phyloP scores from a whole-genome alignment of 2,888 invertebrate genomes.

The Thymelicus lineola region DNA sequence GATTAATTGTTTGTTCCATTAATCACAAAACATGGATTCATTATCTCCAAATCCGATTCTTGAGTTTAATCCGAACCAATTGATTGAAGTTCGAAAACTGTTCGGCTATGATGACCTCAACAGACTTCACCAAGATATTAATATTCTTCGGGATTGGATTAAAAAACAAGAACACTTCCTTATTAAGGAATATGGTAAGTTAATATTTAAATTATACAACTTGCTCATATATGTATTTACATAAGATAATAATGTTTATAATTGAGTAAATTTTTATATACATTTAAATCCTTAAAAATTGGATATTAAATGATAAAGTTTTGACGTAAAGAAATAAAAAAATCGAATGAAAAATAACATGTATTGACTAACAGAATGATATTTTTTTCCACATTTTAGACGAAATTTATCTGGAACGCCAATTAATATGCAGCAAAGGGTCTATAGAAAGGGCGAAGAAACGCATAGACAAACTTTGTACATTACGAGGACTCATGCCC shows the following conservation, averaged over 20 bases:
- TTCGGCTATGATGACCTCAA: slow-evolving; percentile 50
- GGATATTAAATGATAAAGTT: too few relatives aligned
- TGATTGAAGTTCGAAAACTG: slow-evolving; percentile 49
- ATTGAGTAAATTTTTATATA: too few relatives aligned
- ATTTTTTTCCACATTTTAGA: slow-evolving; percentile 47
- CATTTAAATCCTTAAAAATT: too few relatives aligned
- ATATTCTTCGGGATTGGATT: slow-evolving; percentile 56
- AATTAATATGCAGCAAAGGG: slow-evolving; percentile 44
- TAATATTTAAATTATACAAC: slow-evolving; percentile 16
- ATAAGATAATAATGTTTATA: too few relatives aligned
- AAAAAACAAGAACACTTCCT: slow-evolving; percentile 58
- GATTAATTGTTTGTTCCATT: background rate
- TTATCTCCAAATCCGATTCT: slow-evolving; percentile 14
- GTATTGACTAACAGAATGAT: too few relatives aligned
- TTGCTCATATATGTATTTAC: too few relatives aligned
- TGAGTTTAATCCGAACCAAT: slow-evolving; percentile 47
- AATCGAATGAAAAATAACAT: too few relatives aligned
- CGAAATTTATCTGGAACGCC: slow-evolving; percentile 57
- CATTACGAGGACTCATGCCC: slow-evolving; percentile 52
- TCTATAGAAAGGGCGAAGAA: slow-evolving; percentile 52
- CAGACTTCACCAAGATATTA: slow-evolving; percentile 50
- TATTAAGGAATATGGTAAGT: slow-evolving; percentile 57
- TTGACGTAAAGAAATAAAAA: too few relatives aligned
- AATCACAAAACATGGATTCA: background rate
- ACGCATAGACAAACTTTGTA: slow-evolving; percentile 56